Percentiles rank a stretch among this genome's conserved stretches.
These are phyloP conservation scores for Spilarctia lutea DNA, from an alignment of 2,888 invertebrate species.

Conservation along the genomic window DNA sequence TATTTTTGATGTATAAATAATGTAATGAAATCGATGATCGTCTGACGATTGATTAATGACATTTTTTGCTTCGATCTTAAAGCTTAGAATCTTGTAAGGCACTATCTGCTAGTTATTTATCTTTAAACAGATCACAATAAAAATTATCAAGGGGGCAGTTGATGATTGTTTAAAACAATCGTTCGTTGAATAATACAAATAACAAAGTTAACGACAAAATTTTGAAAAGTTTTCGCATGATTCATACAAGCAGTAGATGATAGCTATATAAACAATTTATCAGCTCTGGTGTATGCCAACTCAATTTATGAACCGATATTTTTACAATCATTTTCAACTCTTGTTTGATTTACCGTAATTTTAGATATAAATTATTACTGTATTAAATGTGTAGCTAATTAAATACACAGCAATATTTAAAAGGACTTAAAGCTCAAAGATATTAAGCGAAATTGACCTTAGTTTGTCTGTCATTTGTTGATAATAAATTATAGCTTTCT, in stretches of 20 bases:
- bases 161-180: neutral
- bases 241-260: slow-evolving; percentile 9
- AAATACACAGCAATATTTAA: neutral
- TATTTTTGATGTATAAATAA: neutral
- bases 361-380: slow-evolving; percentile 2
- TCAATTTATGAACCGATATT: neutral
- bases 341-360: neutral
- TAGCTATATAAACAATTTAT: too few relatives aligned
- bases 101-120: neutral
- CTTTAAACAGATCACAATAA: neutral
- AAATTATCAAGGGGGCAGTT: neutral
- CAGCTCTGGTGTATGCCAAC: too few relatives aligned
- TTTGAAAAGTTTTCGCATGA: neutral
- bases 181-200: neutral
- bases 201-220: neutral
- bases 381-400: neutral
- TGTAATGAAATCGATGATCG: neutral
- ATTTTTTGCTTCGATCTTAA: neutral
- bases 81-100: neutral
- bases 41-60: neutral
- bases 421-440: neutral
- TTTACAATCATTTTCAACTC: slow-evolving; percentile 3
- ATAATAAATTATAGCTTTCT: neutral
- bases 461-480: neutral
- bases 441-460: neutral